A percentile compares a stretch with the other conserved stretches of the same genome.
Conservation (phyloP, 1,140 invertebrate genomes). For the Agraylea sexmaculata region DNA sequence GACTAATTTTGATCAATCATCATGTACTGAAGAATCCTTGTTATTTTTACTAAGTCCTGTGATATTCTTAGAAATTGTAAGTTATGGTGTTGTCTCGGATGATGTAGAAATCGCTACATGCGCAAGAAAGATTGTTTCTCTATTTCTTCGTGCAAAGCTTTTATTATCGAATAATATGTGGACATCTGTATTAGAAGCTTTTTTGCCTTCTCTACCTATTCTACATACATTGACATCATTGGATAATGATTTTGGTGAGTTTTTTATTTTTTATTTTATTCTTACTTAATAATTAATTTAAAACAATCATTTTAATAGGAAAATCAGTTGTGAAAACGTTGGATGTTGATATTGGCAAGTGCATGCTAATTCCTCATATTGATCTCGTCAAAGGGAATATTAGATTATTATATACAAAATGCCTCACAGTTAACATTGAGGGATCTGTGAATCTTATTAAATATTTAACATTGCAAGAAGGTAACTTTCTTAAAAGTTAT, state of each 20-base stretch:
- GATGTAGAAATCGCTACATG: slow-evolving; percentile 33
- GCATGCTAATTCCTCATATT: slow-evolving; percentile 39
- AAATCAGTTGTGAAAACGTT: slow-evolving; percentile 47
- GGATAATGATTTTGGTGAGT: slow-evolving; percentile 30
- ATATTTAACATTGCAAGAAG: slow-evolving; percentile 26
- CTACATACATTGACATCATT: slow-evolving; percentile 33
- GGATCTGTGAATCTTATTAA: slow-evolving; percentile 25
- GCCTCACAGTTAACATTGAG: slow-evolving; percentile 31
- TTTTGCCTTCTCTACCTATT: slow-evolving; percentile 43
- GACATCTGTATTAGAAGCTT: slow-evolving; percentile 41
- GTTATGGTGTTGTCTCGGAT: slow-evolving; percentile 42
- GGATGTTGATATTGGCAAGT: slow-evolving; percentile 45
- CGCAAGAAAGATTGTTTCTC: slow-evolving; percentile 46
- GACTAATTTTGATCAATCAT: slow-evolving; percentile 19
- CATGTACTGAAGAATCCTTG: slow-evolving; percentile 28
- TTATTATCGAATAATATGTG: slow-evolving; percentile 46
- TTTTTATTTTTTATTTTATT: slow-evolving; percentile 26
- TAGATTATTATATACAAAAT: slow-evolving; percentile 29
- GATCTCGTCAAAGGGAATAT: slow-evolving; percentile 35
- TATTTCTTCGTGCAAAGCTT: slow-evolving; percentile 47
- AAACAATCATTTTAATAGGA: slow-evolving; percentile 24
- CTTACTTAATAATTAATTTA: slow-evolving; percentile 30
- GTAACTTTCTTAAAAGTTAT: slow-evolving; percentile 19
- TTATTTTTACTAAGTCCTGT: slow-evolving; percentile 41
- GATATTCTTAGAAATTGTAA: slow-evolving; percentile 51